Evolutionary conservation across 2,888 invertebrate genomes (phyloP), one percentile per base, ranked within the genome.

Genomic region (Allygus modestus): DNA sequence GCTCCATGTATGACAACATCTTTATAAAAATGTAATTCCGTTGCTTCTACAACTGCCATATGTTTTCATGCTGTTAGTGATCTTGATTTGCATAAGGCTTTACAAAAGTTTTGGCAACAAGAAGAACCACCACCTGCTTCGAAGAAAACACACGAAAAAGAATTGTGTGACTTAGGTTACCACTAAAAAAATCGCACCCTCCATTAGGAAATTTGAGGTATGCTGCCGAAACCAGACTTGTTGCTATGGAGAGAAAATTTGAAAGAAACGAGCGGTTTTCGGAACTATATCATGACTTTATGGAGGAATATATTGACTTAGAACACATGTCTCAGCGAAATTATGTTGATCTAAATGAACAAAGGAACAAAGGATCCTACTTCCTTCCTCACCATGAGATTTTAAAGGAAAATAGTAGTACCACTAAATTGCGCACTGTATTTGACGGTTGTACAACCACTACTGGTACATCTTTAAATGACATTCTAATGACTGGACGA

Each of bases 361-460:
- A n/a, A n/a, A n/a, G n/a, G n/a, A 7, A 12, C 15, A n/a, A n/a
- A n/a, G 5, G 33, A 11, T 33, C 31, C 20, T 71, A 33, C 23
- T 71, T 71, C 23, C 11, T 71, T 33, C 71, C 71, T 28, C 31
- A 71, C n/a, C 71, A 33, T 71, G 71, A 33, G 15, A 31, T 71
- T 2, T 11, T 71, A 5, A 71, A 71, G 33, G 20, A 15, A 15
- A 33, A n/a, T 33, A 71, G 71, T n/a, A 71, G 31, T 37, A 33
- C 33, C 33, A 71, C 33, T 37, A 71, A 71, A 33, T 11, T 33
- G 11, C 9, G 33, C 1, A n/a, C 51, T 2, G 51, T 51, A 15
- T 51, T 33, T 17, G n/a, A 71, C n/a, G n/a, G 71, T 71, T 31
- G n/a, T 15, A 71, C 31, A 2, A 7, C 61, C 2, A 61, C 23